Evolutionary conservation across 1,140 invertebrate genomes (phyloP).

Genomic region (Drosophila miranda): DNA sequence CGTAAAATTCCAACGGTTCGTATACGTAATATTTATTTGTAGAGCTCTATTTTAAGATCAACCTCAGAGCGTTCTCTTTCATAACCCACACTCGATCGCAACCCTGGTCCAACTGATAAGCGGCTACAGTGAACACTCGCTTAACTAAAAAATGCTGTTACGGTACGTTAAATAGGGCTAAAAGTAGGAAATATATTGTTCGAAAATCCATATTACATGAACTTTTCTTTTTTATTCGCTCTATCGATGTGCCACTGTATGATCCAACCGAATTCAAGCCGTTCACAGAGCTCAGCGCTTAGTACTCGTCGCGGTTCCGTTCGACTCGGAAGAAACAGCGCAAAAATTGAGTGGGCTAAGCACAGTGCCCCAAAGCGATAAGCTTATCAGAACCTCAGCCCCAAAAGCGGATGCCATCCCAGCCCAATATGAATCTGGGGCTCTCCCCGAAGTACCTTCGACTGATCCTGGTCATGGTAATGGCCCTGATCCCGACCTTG

Average conservation of each 20-base stretch:
- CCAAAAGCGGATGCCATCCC: conserved; percentile 34
- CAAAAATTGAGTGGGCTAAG: conserved; percentile 7
- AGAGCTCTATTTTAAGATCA: no score
- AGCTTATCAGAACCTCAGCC: conserved; percentile 29
- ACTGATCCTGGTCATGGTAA: conserved; percentile 16
- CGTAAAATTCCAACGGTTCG: conserved; percentile 23
- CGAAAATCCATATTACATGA: no score
- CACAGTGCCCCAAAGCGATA: conserved; percentile 15
- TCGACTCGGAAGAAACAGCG: conserved; percentile 16
- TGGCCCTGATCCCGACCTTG: conserved; percentile 1
- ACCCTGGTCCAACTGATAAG: no score
- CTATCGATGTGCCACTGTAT: no score
- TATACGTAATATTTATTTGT: conserved; percentile 28
- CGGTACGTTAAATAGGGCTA: no score
- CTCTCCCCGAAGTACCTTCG: conserved; percentile 3
- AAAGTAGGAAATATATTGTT: no score
- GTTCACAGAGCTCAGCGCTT: background rate
- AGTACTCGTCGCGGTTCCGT: conserved; percentile 25
- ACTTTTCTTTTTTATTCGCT: no score
- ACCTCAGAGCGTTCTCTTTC: no score
- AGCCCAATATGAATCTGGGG: conserved; percentile 35
- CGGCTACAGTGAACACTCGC: no score
- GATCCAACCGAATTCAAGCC: background rate
- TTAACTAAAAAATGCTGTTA: no score
- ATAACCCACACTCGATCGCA: no score